Base-by-base conservation (phyloP, 2,797 vertebrate genomes). In the Anguilla anguilla region DNA sequence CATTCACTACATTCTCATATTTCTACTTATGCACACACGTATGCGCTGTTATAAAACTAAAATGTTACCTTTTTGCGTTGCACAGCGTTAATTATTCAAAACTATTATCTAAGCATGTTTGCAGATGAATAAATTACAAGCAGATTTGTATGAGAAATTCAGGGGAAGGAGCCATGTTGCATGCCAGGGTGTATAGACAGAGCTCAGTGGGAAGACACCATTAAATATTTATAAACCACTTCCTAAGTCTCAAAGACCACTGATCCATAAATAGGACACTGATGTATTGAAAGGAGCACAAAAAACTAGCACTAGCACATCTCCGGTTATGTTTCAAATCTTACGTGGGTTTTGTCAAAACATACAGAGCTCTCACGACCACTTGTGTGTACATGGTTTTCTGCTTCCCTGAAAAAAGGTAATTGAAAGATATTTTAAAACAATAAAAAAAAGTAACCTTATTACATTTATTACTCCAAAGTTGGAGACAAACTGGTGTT, bases 181-280 rank as follows among this genome's bases (percentile, higher is more conserved):
- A n/a, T 55, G 51, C 77, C 77, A 25, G 35, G 35, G 77, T 46
- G 39, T 81, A 49, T 43, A 81, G 22, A 81, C 77, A 25, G 77
- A 81, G 39, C 19, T 81, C 77, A 91, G 91, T 92, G 89, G 92
- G 92, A 88, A 92, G 91, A 90, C 89, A 90, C 89, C 92, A 95
- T 96, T 91, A 93, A 95, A 94, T 95, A 95, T 95, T 95, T 90
- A 96, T 88, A 59, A 90, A 89, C 85, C 91, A 90, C 51, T 72
- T 94, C 93, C 94, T 92, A 94, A 92, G 90, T 89, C 91, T 89
- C 88, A 94, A 93, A 93, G 91, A 92, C 89, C 92, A 93, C 92
- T 93, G 92, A 95, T 94, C 93, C 94, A 93, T 94, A 94, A 95
- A 94, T 93, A 94, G 91, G 92, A 93, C 93, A 91, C 88, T 89